These are phyloP conservation scores for Cladopsammia gracilis DNA, from an alignment of 64 coral and sea anemone species.

Conservation along the genomic window DNA sequence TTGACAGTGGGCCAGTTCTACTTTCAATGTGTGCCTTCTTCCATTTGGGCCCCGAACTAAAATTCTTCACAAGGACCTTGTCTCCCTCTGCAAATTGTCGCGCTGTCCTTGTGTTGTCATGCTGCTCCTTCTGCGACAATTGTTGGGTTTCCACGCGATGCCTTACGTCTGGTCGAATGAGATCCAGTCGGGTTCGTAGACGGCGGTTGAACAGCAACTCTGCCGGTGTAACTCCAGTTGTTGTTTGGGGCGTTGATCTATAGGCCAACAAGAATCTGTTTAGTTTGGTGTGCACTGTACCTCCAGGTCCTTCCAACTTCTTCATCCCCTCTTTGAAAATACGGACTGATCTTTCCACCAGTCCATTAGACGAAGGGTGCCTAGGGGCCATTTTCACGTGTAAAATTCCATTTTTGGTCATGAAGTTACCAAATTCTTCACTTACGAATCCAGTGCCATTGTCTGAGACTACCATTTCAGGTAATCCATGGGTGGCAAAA, in stretches of 20 bases:
- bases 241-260: too few species aligned
- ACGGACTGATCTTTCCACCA: background rate
- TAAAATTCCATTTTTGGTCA: conserved; percentile 40
- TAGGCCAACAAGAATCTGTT: background rate
- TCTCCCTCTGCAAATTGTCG: conserved; percentile 10
- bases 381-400: conserved; percentile 23
- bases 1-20: background rate
- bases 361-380: background rate
- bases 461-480: conserved; percentile 48
- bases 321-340: background rate
- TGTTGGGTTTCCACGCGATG: background rate
- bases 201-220: too few species aligned
- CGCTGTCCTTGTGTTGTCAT: background rate
- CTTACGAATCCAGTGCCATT: conserved; percentile 50
- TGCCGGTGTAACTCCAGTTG: too few species aligned
- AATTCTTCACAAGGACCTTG: background rate
- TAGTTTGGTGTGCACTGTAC: background rate
- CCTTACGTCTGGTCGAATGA: conserved; percentile 4
- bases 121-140: background rate
- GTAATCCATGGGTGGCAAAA: conserved; percentile 39
- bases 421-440: conserved; percentile 34
- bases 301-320: background rate
- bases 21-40: background rate
- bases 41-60: background rate
- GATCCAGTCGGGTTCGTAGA: background rate